A percentile compares a stretch with the other conserved stretches of the same genome.
These are phyloP conservation scores for Dryocosmus kuriphilus DNA, from an alignment of 2,888 invertebrate genomes.

Conservation along the genomic window DNA sequence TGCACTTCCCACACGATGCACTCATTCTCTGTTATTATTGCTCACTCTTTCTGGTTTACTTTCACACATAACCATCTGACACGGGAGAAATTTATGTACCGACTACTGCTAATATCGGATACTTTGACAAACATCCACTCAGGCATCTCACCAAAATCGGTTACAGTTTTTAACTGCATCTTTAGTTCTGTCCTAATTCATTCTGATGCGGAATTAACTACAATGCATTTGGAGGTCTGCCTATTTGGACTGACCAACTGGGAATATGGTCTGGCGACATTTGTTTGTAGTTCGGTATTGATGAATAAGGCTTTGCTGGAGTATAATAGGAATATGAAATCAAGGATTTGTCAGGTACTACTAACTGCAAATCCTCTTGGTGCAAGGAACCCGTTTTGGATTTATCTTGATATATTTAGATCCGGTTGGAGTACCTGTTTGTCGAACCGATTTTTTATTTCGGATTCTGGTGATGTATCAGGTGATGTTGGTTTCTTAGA, in stretches of 20 bases:
- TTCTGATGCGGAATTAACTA: neutral
- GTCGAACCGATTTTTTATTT: too few relatives aligned
- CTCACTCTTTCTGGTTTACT: neutral
- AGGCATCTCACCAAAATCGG: neutral
- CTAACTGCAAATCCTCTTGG: neutral
- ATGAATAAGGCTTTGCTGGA: too few relatives aligned
- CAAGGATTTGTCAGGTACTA: neutral
- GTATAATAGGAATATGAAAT: neutral
- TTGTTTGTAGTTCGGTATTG: neutral
- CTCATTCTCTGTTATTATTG: constrained; percentile 17
- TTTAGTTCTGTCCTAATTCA: neutral
- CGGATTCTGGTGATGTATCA: too few relatives aligned
- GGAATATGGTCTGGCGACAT: neutral
- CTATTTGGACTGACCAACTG: neutral
- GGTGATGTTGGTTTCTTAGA: neutral
- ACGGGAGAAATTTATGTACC: neutral
- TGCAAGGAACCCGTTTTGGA: neutral
- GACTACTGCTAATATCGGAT: constrained; percentile 14
- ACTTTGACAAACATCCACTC: neutral
- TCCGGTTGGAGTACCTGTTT: too few relatives aligned
- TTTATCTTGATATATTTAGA: too few relatives aligned
- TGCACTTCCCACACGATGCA: constrained; percentile 23
- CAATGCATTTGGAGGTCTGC: neutral
- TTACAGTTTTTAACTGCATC: constrained; percentile 1
- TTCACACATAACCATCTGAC: neutral